Conservation (phyloP, 2,113 vertebrate species). For the Aegithalos caudatus region DNA sequence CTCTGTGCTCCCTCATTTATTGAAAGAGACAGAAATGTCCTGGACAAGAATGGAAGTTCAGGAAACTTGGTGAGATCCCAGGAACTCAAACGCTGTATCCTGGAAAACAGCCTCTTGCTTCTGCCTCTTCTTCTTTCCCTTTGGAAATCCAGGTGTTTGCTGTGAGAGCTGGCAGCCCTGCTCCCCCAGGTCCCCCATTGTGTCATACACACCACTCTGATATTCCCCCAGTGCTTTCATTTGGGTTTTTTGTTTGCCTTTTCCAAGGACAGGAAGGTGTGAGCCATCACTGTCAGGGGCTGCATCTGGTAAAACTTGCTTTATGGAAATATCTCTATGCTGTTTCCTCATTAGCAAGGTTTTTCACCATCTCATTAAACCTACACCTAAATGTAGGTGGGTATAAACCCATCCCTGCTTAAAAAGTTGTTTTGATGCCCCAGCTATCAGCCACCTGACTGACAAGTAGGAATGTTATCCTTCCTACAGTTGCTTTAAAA, state of each 20-base stretch:
- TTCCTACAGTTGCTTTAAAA: neutral
- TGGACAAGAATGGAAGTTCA: neutral
- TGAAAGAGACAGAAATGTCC: neutral
- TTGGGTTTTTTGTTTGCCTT: neutral
- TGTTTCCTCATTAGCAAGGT: neutral
- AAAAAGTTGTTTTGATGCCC: neutral
- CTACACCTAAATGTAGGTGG: neutral
- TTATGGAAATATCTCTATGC: neutral
- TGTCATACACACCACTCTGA: neutral
- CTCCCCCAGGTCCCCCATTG: fast-evolving
- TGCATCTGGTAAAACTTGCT: neutral
- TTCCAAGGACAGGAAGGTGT: neutral
- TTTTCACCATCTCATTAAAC: neutral
- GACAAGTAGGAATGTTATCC: neutral
- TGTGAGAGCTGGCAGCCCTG: neutral
- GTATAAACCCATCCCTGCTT: neutral
- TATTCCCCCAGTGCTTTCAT: neutral
- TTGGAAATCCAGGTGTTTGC: neutral
- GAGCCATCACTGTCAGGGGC: neutral
- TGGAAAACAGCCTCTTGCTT: neutral
- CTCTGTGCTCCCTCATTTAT: neutral
- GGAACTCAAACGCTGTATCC: neutral
- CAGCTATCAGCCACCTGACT: neutral
- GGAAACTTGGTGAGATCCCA: neutral
- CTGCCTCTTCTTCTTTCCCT: neutral